Base-by-base conservation (phyloP, 2,888 invertebrate species). In the Agriopis leucophaearia region DNA sequence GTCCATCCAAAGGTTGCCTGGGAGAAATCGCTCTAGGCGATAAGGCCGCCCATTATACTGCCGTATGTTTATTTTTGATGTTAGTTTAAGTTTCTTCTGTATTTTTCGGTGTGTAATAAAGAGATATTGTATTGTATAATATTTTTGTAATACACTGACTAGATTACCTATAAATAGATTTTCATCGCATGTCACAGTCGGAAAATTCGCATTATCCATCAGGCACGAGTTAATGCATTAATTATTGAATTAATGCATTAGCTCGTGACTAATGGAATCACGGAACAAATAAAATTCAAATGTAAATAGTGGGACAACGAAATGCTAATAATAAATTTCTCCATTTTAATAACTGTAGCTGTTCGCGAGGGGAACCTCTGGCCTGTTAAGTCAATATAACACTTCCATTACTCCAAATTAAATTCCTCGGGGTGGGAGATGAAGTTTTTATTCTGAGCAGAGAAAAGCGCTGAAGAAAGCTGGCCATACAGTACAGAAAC, bases 351-450 rank as follows among this genome's bases (percentile, higher is more conserved):
- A 94, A 94, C 93, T 91, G 92, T 92, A 89, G 89, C 92, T 84
- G 87, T 81, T 56, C 80, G 83, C 84, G 81, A 90, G 94, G 93
- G 94, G 92, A 89, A 86, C 87, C 87, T 90, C 90, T 92, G 92
- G 92, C 90, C 92, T 94, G 92, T 92, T 94, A 92, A 94, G 94
- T 93, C 94, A 94, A 93, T 94, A 93, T 93, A 94, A 94, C 94
- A 94, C 93, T 93, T 93, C 94, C 94, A 94, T 93, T 93, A 94
- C 91, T 92, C 87, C 88, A 93, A 93, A 94, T 94, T 93, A 94
- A 94, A 94, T 94, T 94, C 94, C 92, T 90, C 80, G 87, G 94
- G 92, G 93, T 92, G 90, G 80, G 90, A 88, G 88, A 93, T 92
- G 90, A 92, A 91, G 91, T 93, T 94, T 93, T 94, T 93, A 91